Conservation (phyloP, 2,797 vertebrate species). For the Gorsachius magnificus region DNA sequence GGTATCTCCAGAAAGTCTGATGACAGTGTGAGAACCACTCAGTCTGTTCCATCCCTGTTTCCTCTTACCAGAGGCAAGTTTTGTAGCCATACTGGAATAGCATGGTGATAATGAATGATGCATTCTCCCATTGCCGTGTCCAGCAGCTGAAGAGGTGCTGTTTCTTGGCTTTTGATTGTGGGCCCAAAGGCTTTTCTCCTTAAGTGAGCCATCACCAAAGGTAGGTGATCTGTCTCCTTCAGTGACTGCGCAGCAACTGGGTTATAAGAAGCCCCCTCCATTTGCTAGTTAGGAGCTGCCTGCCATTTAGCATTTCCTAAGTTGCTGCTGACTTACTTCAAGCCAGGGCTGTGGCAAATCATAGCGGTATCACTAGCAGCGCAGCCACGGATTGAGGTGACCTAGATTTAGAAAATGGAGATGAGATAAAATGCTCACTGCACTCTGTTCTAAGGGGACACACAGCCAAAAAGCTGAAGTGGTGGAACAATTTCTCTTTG, state of each 20-base stretch:
- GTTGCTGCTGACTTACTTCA: neutral
- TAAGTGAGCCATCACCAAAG: neutral
- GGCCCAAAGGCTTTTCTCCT: neutral
- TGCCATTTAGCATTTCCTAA: neutral
- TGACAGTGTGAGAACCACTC: neutral
- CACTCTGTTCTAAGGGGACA: neutral
- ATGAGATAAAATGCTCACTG: neutral
- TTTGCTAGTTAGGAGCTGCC: neutral
- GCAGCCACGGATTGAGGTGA: neutral
- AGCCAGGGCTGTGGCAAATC: neutral
- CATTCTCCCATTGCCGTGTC: neutral
- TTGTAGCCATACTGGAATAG: neutral
- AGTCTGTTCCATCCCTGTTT: neutral
- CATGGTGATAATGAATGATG: accelerated
- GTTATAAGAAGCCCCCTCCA: neutral
- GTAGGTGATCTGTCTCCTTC: neutral
- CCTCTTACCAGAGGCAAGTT: neutral
- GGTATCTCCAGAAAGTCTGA: neutral
- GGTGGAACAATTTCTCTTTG: neutral
- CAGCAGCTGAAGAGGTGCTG: neutral
- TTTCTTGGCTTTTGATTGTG: neutral
- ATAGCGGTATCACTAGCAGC: neutral
- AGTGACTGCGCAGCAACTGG: neutral
- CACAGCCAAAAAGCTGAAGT: neutral
- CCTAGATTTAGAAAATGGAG: neutral